Conservation (phyloP, 2,113 vertebrate species). For the Sphaerodactylus townsendi region DNA sequence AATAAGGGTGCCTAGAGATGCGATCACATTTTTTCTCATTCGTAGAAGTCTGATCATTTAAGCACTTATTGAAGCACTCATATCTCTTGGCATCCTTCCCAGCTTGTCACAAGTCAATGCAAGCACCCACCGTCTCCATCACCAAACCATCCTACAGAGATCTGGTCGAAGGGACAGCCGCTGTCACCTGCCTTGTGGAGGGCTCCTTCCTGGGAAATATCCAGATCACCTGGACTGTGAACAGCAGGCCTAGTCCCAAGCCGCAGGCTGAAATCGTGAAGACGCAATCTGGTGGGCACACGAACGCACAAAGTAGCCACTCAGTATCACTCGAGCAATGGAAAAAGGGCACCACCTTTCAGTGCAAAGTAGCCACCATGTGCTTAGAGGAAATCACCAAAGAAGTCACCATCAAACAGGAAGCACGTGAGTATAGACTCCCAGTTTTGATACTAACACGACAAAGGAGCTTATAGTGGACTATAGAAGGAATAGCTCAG, state of each 20-base stretch:
- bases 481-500: no score
- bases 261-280: background rate
- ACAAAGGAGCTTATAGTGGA: no score
- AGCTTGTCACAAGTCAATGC: background rate
- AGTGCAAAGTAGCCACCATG: background rate
- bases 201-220: background rate
- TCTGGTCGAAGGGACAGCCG: background rate
- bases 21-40: no score
- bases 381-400: background rate
- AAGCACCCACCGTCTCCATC: background rate
- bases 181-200: background rate
- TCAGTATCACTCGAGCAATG: background rate
- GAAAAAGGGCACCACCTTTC: background rate
- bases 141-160: background rate
- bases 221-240: conserved; percentile 1
- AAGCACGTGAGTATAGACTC: background rate
- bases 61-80: background rate
- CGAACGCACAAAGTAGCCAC: background rate
- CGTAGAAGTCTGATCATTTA: background rate
- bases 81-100: background rate
- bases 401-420: background rate
- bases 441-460: background rate
- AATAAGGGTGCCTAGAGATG: no score
- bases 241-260: background rate
- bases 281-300: background rate